A percentile compares a stretch with the other conserved stretches of the same genome.
Conservation (phyloP, 2,113 vertebrate genomes). For the Apteryx mantelli region DNA sequence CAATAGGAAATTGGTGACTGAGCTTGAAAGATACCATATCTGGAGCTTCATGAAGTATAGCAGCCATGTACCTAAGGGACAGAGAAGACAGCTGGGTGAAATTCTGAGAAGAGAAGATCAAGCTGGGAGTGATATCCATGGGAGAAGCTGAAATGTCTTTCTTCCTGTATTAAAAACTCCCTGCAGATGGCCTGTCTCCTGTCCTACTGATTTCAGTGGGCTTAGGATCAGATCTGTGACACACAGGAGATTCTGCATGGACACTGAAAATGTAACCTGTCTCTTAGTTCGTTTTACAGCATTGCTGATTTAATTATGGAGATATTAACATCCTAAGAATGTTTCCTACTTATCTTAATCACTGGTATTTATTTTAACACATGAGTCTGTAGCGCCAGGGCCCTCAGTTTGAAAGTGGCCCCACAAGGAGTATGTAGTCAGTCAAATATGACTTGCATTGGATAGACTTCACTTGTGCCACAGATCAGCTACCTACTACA, state of each 20-base stretch:
- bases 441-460: not conserved
- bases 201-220: not conserved
- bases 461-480: not conserved
- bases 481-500: not conserved
- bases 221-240: too few species aligned
- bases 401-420: not conserved
- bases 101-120: not conserved
- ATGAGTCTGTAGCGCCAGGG: not conserved
- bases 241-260: too few species aligned
- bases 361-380: not conserved
- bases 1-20: not conserved
- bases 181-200: not conserved
- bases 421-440: not conserved
- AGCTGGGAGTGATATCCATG: not conserved
- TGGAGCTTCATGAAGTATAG: not conserved
- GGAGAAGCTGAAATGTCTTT: not conserved
- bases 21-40: not conserved
- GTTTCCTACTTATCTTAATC: not conserved
- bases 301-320: not conserved
- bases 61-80: not conserved
- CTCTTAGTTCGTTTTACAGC: not conserved
- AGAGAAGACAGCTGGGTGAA: not conserved
- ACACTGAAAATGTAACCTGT: too few species aligned
- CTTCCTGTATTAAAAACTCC: not conserved
- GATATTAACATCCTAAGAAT: not conserved